Conservation (phyloP, 2,113 vertebrate species). For the Indicator maculatus region DNA sequence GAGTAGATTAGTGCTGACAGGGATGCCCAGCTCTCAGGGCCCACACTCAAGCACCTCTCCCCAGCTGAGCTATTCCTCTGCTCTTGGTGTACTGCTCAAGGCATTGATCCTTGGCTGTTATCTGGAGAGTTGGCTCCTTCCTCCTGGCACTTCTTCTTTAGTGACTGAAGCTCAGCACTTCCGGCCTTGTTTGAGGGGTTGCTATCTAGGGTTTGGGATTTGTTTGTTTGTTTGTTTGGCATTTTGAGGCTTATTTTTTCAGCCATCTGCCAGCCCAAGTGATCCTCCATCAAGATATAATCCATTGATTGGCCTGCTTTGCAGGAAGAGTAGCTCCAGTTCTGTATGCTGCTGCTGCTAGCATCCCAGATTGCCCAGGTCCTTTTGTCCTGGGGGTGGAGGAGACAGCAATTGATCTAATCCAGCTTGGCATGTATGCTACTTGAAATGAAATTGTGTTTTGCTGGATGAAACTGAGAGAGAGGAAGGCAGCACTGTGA, state of each 20-base stretch:
- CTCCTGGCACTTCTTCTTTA: neutral
- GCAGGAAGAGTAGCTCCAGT: neutral
- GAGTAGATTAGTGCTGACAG: neutral
- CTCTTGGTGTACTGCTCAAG: neutral
- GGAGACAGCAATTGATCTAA: constrained; percentile 47
- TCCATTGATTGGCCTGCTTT: constrained; percentile 35
- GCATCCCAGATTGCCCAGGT: neutral
- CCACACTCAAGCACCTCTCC: neutral
- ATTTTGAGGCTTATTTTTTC: neutral
- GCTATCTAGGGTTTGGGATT: neutral
- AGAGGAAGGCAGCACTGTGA: neutral
- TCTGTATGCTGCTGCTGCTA: neutral
- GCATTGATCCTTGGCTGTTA: neutral
- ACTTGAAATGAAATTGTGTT: constrained; percentile 60
- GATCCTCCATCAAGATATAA: neutral
- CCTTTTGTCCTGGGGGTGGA: constrained; percentile 1
- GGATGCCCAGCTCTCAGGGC: neutral
- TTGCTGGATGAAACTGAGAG: constrained; percentile 55
- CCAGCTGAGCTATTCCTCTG: neutral
- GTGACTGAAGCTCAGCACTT: neutral
- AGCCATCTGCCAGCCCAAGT: constrained; percentile 25
- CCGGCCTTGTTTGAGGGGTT: neutral
- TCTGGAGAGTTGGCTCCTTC: neutral
- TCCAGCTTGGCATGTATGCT: constrained; percentile 38
- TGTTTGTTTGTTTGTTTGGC: neutral